phyloP scores from a whole-genome alignment of 1,140 invertebrate genomes.

The Drosophila kohkoa region DNA sequence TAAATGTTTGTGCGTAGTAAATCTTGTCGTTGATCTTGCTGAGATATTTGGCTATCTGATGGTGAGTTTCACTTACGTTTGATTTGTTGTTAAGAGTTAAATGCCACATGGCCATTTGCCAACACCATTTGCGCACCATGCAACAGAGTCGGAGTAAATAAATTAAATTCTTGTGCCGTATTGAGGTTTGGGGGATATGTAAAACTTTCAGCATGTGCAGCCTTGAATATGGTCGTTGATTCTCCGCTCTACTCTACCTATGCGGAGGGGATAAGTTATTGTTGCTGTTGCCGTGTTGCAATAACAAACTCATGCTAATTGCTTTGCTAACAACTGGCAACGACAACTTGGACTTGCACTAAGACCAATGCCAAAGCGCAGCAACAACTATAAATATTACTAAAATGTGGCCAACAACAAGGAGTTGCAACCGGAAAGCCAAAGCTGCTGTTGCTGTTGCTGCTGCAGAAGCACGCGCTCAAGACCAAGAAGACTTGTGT shows the following conservation, averaged over 20 bases:
- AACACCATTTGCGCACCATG: slow-evolving; percentile 59
- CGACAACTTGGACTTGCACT: slow-evolving; percentile 61
- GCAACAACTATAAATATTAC: slow-evolving; percentile 76
- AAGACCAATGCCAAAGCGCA: slow-evolving; percentile 50
- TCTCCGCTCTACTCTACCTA: background rate
- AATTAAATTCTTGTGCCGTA: slow-evolving; percentile 73
- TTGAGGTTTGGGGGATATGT: slow-evolving; percentile 18
- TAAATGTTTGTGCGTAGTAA: background rate
- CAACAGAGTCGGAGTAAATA: slow-evolving; percentile 77
- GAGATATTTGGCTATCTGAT: slow-evolving; percentile 4
- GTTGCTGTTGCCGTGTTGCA: slow-evolving; percentile 61
- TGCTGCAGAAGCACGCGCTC: slow-evolving; percentile 29
- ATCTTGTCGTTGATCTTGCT: background rate
- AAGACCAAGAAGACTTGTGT: slow-evolving; percentile 5
- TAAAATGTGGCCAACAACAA: slow-evolving; percentile 53
- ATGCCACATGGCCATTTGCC: slow-evolving; percentile 70
- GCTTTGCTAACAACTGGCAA: slow-evolving; percentile 80
- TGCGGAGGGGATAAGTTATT: slow-evolving; percentile 19
- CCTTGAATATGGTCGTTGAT: slow-evolving; percentile 31
- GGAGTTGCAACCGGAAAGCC: slow-evolving; percentile 14
- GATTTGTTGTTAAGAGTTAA: slow-evolving; percentile 67
- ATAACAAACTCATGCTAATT: slow-evolving; percentile 83
- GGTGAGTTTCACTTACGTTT: slow-evolving; percentile 55
- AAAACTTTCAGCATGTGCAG: slow-evolving; percentile 61
- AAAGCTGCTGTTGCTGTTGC: slow-evolving; percentile 10